phyloP scores from a whole-genome alignment of 1,140 invertebrate species.

The Fopius arisanus region DNA sequence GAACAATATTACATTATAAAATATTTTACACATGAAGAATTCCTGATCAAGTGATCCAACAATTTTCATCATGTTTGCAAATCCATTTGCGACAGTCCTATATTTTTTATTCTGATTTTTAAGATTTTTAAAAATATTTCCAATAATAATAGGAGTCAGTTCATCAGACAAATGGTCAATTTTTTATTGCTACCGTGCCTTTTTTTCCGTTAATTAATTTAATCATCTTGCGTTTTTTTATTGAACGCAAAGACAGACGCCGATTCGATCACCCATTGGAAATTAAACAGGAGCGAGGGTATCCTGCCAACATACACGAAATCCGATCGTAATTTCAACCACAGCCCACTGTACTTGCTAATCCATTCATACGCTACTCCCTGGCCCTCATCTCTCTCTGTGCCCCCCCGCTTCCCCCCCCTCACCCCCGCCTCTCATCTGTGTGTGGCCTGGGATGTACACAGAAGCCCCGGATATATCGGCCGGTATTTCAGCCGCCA shows the following conservation, averaged over 20 bases:
- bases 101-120: too few species aligned
- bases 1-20: too few species aligned
- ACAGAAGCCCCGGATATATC: conserved; percentile 61
- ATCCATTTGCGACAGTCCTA: too few species aligned
- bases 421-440: conserved; percentile 36
- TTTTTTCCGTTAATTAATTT: too few species aligned
- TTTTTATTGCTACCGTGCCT: too few species aligned
- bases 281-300: conserved; percentile 4
- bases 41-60: too few species aligned
- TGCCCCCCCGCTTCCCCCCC: conserved; percentile 27
- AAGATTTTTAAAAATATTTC: too few species aligned
- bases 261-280: not conserved
- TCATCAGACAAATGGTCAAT: too few species aligned
- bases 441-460: conserved; percentile 53
- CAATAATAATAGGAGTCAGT: too few species aligned
- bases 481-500: conserved; percentile 66
- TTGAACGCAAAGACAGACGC: not conserved
- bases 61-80: too few species aligned
- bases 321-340: conserved; percentile 61
- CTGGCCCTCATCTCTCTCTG: conserved; percentile 20
- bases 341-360: conserved; percentile 54
- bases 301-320: conserved; percentile 46
- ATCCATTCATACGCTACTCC: conserved; percentile 57
- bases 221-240: too few species aligned
- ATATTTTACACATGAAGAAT: too few species aligned